These are phyloP conservation scores for Hyles euphorbiae DNA, from an alignment of 1,140 invertebrate species.

Conservation along the genomic window DNA sequence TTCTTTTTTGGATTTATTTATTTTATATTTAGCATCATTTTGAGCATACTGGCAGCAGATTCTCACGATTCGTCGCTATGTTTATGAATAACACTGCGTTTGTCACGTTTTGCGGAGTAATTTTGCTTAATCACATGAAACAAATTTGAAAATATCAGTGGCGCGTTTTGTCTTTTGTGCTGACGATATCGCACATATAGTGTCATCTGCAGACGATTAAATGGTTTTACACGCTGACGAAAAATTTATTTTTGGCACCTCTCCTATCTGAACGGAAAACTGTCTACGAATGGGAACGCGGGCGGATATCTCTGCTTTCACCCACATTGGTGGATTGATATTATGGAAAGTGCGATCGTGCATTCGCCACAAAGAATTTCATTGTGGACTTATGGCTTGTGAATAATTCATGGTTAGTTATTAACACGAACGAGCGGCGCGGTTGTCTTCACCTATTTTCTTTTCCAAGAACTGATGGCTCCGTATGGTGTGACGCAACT, in stretches of 20 bases:
- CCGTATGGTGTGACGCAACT: slow-evolving; percentile 2
- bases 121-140: no score
- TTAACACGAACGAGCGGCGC: slow-evolving; percentile 32
- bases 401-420: slow-evolving; percentile 49
- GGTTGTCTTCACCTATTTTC: slow-evolving; percentile 37
- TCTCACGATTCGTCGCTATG: no score
- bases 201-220: neutral
- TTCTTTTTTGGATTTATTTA: no score
- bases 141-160: no score
- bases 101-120: no score
- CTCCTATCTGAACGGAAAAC: slow-evolving; percentile 1
- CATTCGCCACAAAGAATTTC: slow-evolving; percentile 28
- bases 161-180: neutral
- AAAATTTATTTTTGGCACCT: slow-evolving; percentile 2
- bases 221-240: neutral
- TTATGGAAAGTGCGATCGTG: slow-evolving; percentile 39
- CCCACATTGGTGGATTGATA: slow-evolving; percentile 18
- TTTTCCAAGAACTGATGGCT: slow-evolving; percentile 27
- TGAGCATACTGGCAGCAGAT: no score
- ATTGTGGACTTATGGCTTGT: slow-evolving; percentile 28
- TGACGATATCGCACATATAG: neutral
- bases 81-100: no score
- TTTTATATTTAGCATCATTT: no score
- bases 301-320: neutral
- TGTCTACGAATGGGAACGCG: neutral